Evolutionary conservation across 2,888 invertebrate genomes (phyloP).

Genomic region (Platycheirus rosarum): DNA sequence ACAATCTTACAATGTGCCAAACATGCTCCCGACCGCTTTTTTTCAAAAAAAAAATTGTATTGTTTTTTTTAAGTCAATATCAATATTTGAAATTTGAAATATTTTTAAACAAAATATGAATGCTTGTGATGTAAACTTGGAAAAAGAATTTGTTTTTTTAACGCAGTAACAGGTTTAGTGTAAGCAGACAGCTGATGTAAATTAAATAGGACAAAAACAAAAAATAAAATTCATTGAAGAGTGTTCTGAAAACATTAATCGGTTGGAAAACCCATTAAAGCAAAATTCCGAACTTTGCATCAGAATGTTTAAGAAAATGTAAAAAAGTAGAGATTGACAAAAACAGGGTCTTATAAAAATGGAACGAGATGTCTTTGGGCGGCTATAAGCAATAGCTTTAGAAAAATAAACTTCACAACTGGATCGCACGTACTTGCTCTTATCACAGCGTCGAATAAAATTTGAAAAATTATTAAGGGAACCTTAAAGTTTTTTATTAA

Average conservation of each 20-base stretch:
- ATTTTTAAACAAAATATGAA: background rate
- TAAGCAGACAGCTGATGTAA: no score
- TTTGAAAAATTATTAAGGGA: no score
- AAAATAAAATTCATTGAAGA: conserved; percentile 10
- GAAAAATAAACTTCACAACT: conserved; percentile 19
- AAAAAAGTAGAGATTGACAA: background rate
- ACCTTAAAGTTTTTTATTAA: no score
- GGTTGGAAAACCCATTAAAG: conserved; percentile 13
- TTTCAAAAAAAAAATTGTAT: no score
- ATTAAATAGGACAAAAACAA: no score
- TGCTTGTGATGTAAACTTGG: background rate
- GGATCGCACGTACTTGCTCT: no score
- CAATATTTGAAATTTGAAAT: background rate
- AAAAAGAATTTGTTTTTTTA: background rate
- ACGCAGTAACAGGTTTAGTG: background rate
- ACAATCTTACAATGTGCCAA: no score
- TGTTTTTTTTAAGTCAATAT: no score
- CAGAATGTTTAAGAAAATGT: no score
- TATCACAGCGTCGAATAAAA: no score
- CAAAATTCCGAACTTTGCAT: no score
- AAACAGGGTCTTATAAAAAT: conserved; percentile 8
- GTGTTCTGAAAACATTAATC: background rate
- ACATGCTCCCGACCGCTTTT: no score
- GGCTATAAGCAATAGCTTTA: background rate
- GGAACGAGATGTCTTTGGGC: conserved; percentile 3